Conservation (phyloP, 1,140 invertebrate species). For the Neodiprion lecontei region DNA sequence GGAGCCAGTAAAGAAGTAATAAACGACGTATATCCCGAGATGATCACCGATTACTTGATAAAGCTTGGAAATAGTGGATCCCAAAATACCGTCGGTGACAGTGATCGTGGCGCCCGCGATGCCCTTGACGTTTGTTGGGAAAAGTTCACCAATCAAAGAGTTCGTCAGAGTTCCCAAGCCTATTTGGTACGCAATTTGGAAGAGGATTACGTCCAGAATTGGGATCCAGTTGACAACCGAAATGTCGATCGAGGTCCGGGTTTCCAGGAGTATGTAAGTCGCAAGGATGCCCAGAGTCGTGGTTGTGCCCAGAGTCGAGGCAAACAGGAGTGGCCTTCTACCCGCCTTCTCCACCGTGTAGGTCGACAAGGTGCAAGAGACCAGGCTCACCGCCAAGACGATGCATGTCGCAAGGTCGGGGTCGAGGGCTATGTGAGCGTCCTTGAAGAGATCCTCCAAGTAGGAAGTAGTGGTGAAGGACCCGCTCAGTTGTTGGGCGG, state of each 20-base stretch:
- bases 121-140: slow-evolving; percentile 75
- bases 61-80: slow-evolving; percentile 79
- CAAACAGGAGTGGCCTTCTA: slow-evolving; percentile 71
- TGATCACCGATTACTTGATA: slow-evolving; percentile 71
- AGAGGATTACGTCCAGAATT: slow-evolving; percentile 70
- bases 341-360: slow-evolving; percentile 76
- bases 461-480: slow-evolving; percentile 83
- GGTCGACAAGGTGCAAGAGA: slow-evolving; percentile 69
- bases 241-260: slow-evolving; percentile 27
- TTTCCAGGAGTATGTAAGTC: slow-evolving; percentile 66
- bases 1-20: slow-evolving; percentile 77
- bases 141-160: slow-evolving; percentile 78
- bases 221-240: slow-evolving; percentile 66
- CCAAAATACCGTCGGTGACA: slow-evolving; percentile 77
- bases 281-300: slow-evolving; percentile 66
- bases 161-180: slow-evolving; percentile 80
- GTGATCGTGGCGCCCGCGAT: slow-evolving; percentile 69
- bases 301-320: slow-evolving; percentile 67
- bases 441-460: slow-evolving; percentile 74
- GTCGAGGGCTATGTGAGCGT: slow-evolving; percentile 64
- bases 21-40: slow-evolving; percentile 72
- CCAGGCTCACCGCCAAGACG: slow-evolving; percentile 73
- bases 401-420: slow-evolving; percentile 69
- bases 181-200: slow-evolving; percentile 75
- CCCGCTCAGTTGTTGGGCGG: slow-evolving; percentile 80